phyloP scores from a whole-genome alignment of 1,140 invertebrate species.

The Hypothenemus hampei region DNA sequence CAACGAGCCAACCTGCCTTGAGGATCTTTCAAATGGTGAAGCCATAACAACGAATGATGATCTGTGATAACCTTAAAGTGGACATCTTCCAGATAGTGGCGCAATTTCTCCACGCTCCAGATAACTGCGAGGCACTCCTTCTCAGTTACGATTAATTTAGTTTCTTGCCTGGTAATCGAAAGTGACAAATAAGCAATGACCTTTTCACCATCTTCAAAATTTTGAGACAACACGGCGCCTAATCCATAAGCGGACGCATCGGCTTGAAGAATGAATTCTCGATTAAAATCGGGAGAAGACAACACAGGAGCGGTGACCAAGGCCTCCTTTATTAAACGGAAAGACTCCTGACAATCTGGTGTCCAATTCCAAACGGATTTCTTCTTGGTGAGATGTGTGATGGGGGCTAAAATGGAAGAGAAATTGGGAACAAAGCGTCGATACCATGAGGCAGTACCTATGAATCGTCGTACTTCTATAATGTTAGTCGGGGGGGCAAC shows the following conservation, averaged over 20 bases:
- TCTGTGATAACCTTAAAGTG: constrained; percentile 49
- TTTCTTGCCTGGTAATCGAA: constrained; percentile 40
- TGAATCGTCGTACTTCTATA: constrained; percentile 39
- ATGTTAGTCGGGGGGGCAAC: constrained; percentile 30
- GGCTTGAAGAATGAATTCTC: background rate
- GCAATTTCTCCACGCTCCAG: constrained; percentile 45
- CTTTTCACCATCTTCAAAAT: constrained; percentile 16
- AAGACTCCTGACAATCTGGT: constrained; percentile 3
- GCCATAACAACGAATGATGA: constrained; percentile 47
- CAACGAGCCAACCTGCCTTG: constrained; percentile 46
- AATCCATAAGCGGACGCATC: background rate
- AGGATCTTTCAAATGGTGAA: constrained; percentile 45
- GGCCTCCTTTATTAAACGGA: constrained; percentile 15
- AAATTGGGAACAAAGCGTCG: constrained; percentile 47
- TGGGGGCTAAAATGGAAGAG: constrained; percentile 39
- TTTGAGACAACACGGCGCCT: constrained; percentile 25
- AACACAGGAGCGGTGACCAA: constrained; percentile 21
- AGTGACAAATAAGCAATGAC: constrained; percentile 20
- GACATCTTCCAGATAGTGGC: constrained; percentile 44
- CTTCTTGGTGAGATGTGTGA: constrained; percentile 28
- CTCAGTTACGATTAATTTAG: constrained; percentile 47
- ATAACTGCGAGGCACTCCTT: constrained; percentile 47
- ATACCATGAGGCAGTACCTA: constrained; percentile 48
- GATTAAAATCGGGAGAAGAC: constrained; percentile 30
- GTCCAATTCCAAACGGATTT: background rate